phyloP scores from a whole-genome alignment of 2,797 vertebrate genomes.

The Serranus cabrilla region DNA sequence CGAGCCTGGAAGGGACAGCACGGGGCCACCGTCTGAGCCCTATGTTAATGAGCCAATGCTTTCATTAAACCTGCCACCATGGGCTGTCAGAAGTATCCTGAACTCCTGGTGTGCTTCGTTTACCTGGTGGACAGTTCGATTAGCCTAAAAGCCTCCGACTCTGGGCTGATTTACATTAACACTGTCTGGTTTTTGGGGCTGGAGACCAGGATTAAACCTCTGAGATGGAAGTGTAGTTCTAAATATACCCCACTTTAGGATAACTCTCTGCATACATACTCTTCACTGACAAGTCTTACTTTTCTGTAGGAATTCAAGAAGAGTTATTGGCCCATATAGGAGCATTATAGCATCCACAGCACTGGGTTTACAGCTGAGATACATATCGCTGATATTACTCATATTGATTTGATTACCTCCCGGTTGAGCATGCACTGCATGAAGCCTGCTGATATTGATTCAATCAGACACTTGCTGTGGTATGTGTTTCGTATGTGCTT shows the following conservation, averaged over 20 bases:
- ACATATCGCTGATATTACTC: constrained; percentile 50
- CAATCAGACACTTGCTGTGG: constrained; percentile 58
- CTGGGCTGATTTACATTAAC: constrained; percentile 60
- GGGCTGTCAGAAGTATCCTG: constrained; percentile 67
- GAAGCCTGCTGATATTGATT: constrained; percentile 69
- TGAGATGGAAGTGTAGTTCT: constrained; percentile 16
- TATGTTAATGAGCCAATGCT: constrained; percentile 78
- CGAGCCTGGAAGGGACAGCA: constrained; percentile 63
- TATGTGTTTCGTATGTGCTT: constrained; percentile 65
- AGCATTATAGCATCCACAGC: constrained; percentile 29
- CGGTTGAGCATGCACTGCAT: constrained; percentile 16
- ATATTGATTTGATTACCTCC: constrained; percentile 72
- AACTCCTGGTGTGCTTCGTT: constrained; percentile 69
- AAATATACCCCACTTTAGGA: not conserved
- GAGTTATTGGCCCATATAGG: not conserved
- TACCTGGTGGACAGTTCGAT: constrained; percentile 75
- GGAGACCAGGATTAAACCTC: constrained; percentile 28
- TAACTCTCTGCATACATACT: not conserved
- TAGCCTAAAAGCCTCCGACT: constrained; percentile 70
- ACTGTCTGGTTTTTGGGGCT: constrained; percentile 24
- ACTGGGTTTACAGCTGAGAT: constrained; percentile 56
- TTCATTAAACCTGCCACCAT: constrained; percentile 76
- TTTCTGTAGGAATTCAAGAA: constrained; percentile 11
- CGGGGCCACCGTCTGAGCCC: constrained; percentile 58
- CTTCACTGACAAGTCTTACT: not conserved